phyloP scores from a whole-genome alignment of 2,113 vertebrate species.

The Synodontis membranacea region DNA sequence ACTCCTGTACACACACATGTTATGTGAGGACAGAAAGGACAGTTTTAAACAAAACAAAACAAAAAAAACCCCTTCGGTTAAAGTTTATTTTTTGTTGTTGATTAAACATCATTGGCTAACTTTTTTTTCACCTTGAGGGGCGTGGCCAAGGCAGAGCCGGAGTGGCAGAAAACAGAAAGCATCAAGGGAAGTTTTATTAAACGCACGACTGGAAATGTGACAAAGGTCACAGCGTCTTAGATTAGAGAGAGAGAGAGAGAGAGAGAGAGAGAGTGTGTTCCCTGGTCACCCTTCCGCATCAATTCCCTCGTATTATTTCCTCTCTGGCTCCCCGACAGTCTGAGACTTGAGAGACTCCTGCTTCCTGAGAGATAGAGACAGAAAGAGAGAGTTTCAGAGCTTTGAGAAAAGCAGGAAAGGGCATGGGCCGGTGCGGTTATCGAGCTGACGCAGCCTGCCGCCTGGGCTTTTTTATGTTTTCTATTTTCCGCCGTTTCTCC shows the following conservation, averaged over 20 bases:
- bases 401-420: constrained; percentile 36
- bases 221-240: constrained; percentile 32
- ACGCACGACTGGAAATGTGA: not conserved
- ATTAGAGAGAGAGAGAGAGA: not conserved
- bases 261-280: constrained; percentile 57
- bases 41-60: too few relatives aligned
- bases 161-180: not conserved
- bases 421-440: constrained; percentile 50
- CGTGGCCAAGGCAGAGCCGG: not conserved
- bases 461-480: not conserved
- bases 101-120: not conserved
- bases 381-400: constrained; percentile 16
- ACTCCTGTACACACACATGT: not conserved
- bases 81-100: not conserved
- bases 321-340: constrained; percentile 69
- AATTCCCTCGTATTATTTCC: constrained; percentile 79
- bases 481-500: not conserved
- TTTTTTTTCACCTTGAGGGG: not conserved
- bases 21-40: not conserved
- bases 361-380: constrained; percentile 66
- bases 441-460: not conserved
- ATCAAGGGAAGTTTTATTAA: not conserved
- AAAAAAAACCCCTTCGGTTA: too few relatives aligned
- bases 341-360: constrained; percentile 57
- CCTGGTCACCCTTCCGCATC: constrained; percentile 72